phyloP scores from a whole-genome alignment of 1,140 invertebrate species.

The Trichonephila clavata region DNA sequence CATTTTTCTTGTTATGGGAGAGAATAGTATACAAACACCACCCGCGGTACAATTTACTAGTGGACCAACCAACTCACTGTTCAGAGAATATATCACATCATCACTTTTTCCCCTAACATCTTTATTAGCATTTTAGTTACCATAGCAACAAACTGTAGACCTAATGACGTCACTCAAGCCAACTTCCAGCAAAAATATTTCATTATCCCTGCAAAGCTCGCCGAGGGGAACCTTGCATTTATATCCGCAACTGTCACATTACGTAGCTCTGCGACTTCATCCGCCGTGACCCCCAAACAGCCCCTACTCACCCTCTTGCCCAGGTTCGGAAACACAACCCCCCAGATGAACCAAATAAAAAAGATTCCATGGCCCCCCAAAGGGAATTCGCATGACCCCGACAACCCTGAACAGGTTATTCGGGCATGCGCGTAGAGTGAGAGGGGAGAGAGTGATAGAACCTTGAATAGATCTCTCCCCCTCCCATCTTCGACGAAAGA shows the following conservation, averaged over 20 bases:
- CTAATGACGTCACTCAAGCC: neutral
- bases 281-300: neutral
- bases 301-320: neutral
- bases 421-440: neutral
- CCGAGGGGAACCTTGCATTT: constrained; percentile 14
- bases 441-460: neutral
- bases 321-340: constrained; percentile 41
- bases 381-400: constrained; percentile 21
- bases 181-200: constrained; percentile 6
- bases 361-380: neutral
- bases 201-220: neutral
- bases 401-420: constrained; percentile 32
- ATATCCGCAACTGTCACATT: constrained; percentile 71
- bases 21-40: too few species aligned
- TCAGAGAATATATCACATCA: too few species aligned
- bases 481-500: neutral
- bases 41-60: too few species aligned
- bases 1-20: too few species aligned
- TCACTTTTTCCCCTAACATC: too few species aligned
- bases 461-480: too few species aligned
- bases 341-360: constrained; percentile 26
- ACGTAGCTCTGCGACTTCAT: constrained; percentile 44
- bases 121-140: neutral
- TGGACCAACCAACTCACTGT: too few species aligned
- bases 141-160: neutral